Evolutionary conservation across 2,888 invertebrate species (phyloP).

Genomic region (Dexiosoma caninum): DNA sequence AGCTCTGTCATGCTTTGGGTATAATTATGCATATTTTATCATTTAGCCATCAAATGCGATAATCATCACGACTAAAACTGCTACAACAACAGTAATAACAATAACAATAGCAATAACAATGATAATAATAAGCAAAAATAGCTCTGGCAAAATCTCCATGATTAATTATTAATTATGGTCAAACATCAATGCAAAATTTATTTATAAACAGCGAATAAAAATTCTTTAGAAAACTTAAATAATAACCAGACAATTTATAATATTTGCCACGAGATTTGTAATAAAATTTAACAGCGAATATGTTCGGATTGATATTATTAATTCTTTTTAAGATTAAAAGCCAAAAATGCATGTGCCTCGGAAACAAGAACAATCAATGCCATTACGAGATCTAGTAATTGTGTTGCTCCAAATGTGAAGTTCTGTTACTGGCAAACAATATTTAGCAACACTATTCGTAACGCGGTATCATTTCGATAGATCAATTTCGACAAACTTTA

Average conservation of each 20-base stretch:
- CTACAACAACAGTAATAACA: not conserved
- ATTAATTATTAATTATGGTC: constrained; percentile 52
- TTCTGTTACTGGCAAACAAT: too few species aligned
- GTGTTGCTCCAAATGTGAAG: too few species aligned
- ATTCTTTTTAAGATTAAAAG: too few species aligned
- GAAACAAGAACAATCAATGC: too few species aligned
- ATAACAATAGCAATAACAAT: not conserved
- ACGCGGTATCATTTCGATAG: too few species aligned
- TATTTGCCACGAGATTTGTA: constrained; percentile 12
- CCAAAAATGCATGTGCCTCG: too few species aligned
- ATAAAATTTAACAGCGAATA: too few species aligned
- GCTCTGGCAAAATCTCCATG: constrained; percentile 33
- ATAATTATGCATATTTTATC: constrained; percentile 60
- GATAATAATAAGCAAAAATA: constrained; percentile 24
- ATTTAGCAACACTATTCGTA: too few species aligned
- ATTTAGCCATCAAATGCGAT: constrained; percentile 51
- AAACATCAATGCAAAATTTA: constrained; percentile 35
- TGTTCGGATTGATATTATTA: too few species aligned
- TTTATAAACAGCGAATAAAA: constrained; percentile 10
- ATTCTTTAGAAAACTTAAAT: not conserved
- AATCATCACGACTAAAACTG: constrained; percentile 47
- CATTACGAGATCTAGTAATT: too few species aligned
- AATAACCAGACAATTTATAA: not conserved
- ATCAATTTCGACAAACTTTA: too few species aligned
- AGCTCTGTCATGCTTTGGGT: constrained; percentile 35